Conservation (phyloP, 2,113 vertebrate genomes). For the Microcebus murinus region DNA sequence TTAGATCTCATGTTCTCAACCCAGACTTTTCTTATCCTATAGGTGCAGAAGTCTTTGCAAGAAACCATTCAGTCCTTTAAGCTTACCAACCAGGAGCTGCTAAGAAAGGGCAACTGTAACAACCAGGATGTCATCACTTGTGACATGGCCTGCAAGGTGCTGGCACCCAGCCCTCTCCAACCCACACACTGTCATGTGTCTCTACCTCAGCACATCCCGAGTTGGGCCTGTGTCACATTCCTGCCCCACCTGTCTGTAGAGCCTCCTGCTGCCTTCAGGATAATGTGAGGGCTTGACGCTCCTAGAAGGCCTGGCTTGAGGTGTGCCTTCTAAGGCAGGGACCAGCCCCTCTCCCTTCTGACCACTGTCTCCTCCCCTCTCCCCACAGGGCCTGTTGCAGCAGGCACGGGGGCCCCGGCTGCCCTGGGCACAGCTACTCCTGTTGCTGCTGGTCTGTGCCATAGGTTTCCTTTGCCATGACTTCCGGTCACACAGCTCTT, state of each 20-base stretch:
- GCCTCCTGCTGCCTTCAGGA: not conserved
- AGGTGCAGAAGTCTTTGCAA: slow-evolving; percentile 92
- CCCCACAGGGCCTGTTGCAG: slow-evolving; percentile 85
- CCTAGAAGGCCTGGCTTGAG: not conserved
- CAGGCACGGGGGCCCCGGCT: slow-evolving; percentile 89
- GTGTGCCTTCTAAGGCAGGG: not conserved
- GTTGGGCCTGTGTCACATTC: not conserved
- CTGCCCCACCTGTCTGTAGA: not conserved
- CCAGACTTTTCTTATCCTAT: not conserved
- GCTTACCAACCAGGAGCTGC: slow-evolving; percentile 95
- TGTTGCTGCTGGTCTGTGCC: slow-evolving; percentile 87
- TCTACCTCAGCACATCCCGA: not conserved
- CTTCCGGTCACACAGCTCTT: slow-evolving; percentile 88
- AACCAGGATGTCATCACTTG: slow-evolving; percentile 86
- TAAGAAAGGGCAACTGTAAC: slow-evolving; percentile 57
- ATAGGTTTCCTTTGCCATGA: slow-evolving; percentile 91
- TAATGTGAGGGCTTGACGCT: not conserved
- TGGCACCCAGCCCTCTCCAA: not conserved
- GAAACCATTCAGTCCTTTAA: slow-evolving; percentile 93
- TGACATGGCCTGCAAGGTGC: slow-evolving; percentile 90
- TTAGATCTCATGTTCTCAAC: not conserved
- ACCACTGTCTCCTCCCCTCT: not conserved
- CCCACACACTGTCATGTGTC: fast-evolving
- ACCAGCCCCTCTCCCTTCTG: not conserved
- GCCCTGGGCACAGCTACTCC: slow-evolving; percentile 90